These are phyloP conservation scores for Atethmia centrago DNA, from an alignment of 2,888 invertebrate genomes.

Conservation along the genomic window DNA sequence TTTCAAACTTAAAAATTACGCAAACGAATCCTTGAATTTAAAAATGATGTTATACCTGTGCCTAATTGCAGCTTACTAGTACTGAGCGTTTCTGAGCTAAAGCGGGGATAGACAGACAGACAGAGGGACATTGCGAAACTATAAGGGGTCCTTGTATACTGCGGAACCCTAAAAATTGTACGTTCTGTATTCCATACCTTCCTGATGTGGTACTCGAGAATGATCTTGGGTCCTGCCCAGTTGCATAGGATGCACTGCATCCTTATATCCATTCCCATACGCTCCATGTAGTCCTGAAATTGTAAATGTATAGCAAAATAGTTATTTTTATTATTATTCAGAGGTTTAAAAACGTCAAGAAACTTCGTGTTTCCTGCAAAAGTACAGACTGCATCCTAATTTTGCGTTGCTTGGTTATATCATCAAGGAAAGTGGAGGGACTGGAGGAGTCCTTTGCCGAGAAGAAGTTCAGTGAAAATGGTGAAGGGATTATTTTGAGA, in stretches of 20 bases:
- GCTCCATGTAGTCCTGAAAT: constrained; percentile 84
- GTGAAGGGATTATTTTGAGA: neutral
- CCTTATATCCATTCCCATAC: constrained; percentile 78
- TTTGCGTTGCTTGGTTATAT: neutral
- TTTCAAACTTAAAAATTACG: too few relatives aligned
- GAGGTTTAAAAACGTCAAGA: neutral
- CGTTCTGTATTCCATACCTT: constrained; percentile 71
- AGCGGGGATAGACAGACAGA: too few relatives aligned
- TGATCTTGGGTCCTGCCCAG: constrained; percentile 83
- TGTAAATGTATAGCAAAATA: neutral
- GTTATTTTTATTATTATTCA: neutral
- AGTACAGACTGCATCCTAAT: neutral
- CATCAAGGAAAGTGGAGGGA: neutral
- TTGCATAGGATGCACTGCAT: constrained; percentile 81
- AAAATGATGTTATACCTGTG: too few relatives aligned
- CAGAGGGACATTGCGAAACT: too few relatives aligned
- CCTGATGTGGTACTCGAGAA: constrained; percentile 80
- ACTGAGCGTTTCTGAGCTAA: too few relatives aligned
- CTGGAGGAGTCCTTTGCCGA: neutral
- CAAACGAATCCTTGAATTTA: too few relatives aligned
- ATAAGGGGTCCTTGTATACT: too few relatives aligned
- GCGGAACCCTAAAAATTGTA: too few relatives aligned
- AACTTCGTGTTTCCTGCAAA: neutral
- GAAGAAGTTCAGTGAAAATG: neutral
- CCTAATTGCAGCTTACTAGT: too few relatives aligned